A percentile compares a stretch with the other conserved stretches of the same genome.
Conservation (phyloP, 1,140 invertebrate genomes). For the Patella vulgata region DNA sequence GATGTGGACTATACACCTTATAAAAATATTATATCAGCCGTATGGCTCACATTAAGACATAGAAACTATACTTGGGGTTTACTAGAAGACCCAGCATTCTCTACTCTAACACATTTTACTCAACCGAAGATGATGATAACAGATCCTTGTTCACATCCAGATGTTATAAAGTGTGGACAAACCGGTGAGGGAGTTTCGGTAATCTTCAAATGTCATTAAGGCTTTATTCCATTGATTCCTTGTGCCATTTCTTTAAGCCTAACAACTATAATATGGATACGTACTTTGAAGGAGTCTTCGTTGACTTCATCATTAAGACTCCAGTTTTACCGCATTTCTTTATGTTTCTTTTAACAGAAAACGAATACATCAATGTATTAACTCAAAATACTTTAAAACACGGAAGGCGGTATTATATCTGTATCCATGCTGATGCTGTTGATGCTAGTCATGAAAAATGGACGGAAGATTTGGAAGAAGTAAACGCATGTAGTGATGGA, state of each 20-base stretch:
- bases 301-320: too few species aligned
- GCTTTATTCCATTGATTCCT: too few species aligned
- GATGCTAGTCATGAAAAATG: constrained; percentile 23
- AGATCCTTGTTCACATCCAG: constrained; percentile 37
- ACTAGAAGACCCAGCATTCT: constrained; percentile 17
- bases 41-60: constrained; percentile 47
- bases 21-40: constrained; percentile 44
- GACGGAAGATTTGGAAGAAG: constrained; percentile 17
- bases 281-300: too few species aligned
- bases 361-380: constrained; percentile 25
- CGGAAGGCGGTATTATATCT: constrained; percentile 36
- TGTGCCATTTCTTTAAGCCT: too few species aligned
- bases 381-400: constrained; percentile 7
- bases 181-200: constrained; percentile 21
- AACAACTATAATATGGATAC: too few species aligned
- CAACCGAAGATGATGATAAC: constrained; percentile 1
- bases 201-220: too few species aligned
- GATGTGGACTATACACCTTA: constrained; percentile 46
- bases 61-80: constrained; percentile 41
- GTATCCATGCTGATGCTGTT: constrained; percentile 28
- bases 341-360: constrained; percentile 12
- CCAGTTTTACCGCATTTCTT: too few species aligned
- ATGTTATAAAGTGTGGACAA: constrained; percentile 27
- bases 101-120: constrained; percentile 29
- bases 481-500: constrained; percentile 37